Conservation (phyloP, 2,113 vertebrate genomes). For the Microtus montanus region DNA sequence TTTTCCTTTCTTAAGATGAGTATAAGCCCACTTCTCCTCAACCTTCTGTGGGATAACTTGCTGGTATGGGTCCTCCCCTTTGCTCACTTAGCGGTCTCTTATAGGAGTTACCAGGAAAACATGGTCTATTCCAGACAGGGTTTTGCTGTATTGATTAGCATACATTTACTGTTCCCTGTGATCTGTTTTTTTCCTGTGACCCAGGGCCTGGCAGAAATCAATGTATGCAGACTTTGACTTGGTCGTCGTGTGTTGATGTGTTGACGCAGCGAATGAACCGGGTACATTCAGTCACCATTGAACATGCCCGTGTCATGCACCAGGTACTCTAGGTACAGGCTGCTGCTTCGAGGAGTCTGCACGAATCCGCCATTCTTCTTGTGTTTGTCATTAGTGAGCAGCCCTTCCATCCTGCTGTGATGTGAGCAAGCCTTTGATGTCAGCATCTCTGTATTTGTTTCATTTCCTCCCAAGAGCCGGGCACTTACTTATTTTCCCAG, state of each 20-base stretch:
- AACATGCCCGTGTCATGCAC: not conserved
- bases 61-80: not conserved
- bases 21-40: not conserved
- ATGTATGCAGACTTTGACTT: not conserved
- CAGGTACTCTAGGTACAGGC: not conserved
- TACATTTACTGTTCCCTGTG: not conserved
- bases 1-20: not conserved
- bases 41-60: not conserved
- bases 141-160: not conserved
- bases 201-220: not conserved
- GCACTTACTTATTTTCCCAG: slow-evolving; percentile 52
- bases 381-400: not conserved
- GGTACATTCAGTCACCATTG: not conserved
- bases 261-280: not conserved
- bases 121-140: not conserved
- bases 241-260: not conserved
- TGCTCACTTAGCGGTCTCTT: not conserved
- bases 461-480: slow-evolving; percentile 67
- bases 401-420: not conserved
- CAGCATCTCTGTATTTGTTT: slow-evolving; percentile 63
- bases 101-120: not conserved
- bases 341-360: not conserved
- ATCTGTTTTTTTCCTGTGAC: not conserved
- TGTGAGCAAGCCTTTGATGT: slow-evolving; percentile 63
- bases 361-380: not conserved